Percentiles rank a stretch among this genome's conserved stretches.
These are phyloP conservation scores for Cephalopholis sonnerati DNA, from an alignment of 2,113 vertebrate genomes.

Conservation along the genomic window DNA sequence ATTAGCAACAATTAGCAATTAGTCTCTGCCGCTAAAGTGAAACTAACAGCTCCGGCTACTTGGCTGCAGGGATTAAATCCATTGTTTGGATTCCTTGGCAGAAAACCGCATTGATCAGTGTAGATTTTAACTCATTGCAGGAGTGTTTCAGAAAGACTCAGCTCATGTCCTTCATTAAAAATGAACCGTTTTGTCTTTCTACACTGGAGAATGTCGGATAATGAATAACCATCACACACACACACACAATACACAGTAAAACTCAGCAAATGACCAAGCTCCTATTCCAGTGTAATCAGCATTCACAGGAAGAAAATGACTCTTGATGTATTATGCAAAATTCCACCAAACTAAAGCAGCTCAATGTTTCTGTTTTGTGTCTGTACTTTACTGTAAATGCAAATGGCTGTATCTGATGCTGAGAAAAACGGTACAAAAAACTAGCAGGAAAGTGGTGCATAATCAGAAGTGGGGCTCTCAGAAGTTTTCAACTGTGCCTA, in stretches of 20 bases:
- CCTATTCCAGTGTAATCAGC: not conserved
- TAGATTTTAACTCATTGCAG: conserved; percentile 7
- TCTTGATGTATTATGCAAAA: not conserved
- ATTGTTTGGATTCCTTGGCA: conserved; percentile 32
- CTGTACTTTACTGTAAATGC: not conserved
- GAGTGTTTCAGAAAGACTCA: not conserved
- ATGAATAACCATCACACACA: conserved; percentile 5
- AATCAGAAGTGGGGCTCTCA: not conserved
- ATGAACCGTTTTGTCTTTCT: not conserved
- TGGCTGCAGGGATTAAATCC: conserved; percentile 29
- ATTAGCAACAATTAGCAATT: conserved; percentile 55
- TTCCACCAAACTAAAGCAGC: not conserved
- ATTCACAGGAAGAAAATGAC: not conserved
- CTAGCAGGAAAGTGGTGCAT: not conserved
- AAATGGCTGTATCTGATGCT: not conserved
- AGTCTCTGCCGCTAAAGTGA: conserved; percentile 35
- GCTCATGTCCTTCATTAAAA: not conserved
- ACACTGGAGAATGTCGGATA: not conserved
- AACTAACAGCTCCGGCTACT: conserved; percentile 26
- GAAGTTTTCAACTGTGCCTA: not conserved
- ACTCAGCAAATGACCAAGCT: not conserved
- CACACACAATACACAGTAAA: not conserved
- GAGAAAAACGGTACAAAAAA: not conserved
- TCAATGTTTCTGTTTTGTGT: not conserved
- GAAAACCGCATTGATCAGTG: conserved; percentile 9